Evolutionary conservation across 2,888 invertebrate species (phyloP).

Genomic region (Tetrapedia diversipes): DNA sequence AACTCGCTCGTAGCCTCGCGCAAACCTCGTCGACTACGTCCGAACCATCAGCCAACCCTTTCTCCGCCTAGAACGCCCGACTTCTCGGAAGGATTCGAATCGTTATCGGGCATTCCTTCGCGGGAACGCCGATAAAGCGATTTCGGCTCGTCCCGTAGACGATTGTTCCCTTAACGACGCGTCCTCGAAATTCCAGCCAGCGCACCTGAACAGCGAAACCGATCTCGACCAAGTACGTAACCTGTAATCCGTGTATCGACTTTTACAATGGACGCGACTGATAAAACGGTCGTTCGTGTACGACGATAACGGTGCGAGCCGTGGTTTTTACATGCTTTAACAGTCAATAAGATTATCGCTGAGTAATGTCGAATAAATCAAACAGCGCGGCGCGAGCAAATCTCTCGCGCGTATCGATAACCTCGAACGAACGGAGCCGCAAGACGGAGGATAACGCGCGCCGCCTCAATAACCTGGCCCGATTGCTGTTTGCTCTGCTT

Average conservation of each 20-base stretch:
- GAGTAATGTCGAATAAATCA: conserved; percentile 77
- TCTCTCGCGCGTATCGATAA: conserved; percentile 66
- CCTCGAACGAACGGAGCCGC: conserved; percentile 47
- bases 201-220: no score
- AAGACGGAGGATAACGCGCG: conserved; percentile 31
- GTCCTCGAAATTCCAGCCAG: neutral
- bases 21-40: neutral
- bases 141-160: conserved; percentile 5
- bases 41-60: neutral
- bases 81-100: conserved; percentile 26
- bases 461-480: conserved; percentile 14
- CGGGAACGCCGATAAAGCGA: conserved; percentile 13
- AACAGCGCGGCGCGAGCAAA: conserved; percentile 66
- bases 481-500: conserved; percentile 34
- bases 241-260: conserved; percentile 29
- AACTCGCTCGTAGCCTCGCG: no score
- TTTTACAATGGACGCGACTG: conserved; percentile 45
- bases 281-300: conserved; percentile 40
- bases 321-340: conserved; percentile 72
- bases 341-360: conserved; percentile 77
- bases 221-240: no score
- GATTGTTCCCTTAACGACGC: neutral
- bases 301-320: conserved; percentile 50
- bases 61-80: neutral
- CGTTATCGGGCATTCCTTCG: conserved; percentile 47